phyloP scores from a whole-genome alignment of 1,140 invertebrate genomes.

The Drosophila grimshawi region DNA sequence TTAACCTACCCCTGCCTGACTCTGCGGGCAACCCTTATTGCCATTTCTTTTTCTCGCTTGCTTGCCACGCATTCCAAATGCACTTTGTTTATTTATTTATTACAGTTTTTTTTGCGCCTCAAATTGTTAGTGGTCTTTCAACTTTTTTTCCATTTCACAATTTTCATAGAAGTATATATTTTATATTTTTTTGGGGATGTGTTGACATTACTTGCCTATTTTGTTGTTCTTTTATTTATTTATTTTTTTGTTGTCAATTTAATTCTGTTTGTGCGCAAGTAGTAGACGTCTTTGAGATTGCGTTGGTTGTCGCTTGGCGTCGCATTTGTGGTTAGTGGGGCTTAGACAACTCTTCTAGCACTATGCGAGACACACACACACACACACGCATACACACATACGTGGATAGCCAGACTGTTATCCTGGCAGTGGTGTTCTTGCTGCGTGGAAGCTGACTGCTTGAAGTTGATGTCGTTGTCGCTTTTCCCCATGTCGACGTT shows the following conservation, averaged over 20 bases:
- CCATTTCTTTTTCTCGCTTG: background rate
- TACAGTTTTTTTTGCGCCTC: background rate
- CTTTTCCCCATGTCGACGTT: conserved; percentile 78
- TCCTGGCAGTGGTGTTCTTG: conserved; percentile 66
- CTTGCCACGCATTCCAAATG: conserved; percentile 43
- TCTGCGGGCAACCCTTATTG: background rate
- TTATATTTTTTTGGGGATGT: conserved; percentile 31
- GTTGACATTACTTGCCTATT: conserved; percentile 38
- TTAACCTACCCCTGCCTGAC: background rate
- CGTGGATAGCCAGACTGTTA: conserved; percentile 23
- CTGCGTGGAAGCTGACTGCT: conserved; percentile 33
- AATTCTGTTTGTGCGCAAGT: conserved; percentile 65
- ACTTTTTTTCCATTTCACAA: conserved; percentile 26
- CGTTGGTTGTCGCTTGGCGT: conserved; percentile 34
- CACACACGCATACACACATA: conserved; percentile 15
- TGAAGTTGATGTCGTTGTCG: conserved; percentile 68
- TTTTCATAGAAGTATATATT: conserved; percentile 31
- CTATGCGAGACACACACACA: conserved; percentile 19
- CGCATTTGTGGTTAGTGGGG: conserved; percentile 32
- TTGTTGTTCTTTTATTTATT: conserved; percentile 24
- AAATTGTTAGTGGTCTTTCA: conserved; percentile 37
- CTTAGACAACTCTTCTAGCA: conserved; percentile 49
- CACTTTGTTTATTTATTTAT: conserved; percentile 40
- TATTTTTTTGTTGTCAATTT: conserved; percentile 49
- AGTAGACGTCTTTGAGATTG: conserved; percentile 74